Conservation (phyloP, 2,113 vertebrate species). For the Prunella himalayana region DNA sequence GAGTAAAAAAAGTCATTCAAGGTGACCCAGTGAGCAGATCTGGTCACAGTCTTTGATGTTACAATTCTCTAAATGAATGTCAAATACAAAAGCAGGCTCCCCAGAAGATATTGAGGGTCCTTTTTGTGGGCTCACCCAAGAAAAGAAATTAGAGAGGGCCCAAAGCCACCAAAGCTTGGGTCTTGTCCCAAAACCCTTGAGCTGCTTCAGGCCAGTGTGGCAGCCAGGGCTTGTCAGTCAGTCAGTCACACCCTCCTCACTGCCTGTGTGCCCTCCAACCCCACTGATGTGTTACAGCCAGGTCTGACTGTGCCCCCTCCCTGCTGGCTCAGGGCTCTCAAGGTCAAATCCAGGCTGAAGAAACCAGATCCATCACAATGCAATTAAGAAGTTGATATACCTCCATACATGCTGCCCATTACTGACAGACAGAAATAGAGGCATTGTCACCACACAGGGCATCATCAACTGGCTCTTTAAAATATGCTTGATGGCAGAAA, state of each 20-base stretch:
- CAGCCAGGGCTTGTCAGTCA: neutral
- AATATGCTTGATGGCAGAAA: neutral
- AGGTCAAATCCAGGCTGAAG: neutral
- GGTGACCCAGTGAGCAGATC: neutral
- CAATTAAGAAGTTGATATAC: neutral
- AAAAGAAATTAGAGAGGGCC: neutral
- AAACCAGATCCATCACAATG: neutral
- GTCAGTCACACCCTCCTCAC: neutral
- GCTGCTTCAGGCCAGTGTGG: neutral
- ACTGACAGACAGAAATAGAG: neutral
- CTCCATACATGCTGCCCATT: neutral
- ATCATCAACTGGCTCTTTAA: neutral
- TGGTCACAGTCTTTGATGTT: neutral
- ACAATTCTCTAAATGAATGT: neutral
- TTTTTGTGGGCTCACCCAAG: neutral
- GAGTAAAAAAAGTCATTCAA: neutral
- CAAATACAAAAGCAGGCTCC: neutral
- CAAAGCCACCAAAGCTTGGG: neutral
- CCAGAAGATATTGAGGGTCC: rapidly evolving
- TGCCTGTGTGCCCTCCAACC: neutral
- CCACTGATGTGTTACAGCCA: neutral
- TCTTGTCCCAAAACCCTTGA: neutral
- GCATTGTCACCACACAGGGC: neutral
- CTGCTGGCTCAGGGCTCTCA: neutral
- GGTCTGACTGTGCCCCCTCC: neutral